Percentiles rank a stretch among this genome's conserved stretches.
Evolutionary conservation across 2,113 vertebrate species (phyloP).

Genomic region (Grantiella picta): DNA sequence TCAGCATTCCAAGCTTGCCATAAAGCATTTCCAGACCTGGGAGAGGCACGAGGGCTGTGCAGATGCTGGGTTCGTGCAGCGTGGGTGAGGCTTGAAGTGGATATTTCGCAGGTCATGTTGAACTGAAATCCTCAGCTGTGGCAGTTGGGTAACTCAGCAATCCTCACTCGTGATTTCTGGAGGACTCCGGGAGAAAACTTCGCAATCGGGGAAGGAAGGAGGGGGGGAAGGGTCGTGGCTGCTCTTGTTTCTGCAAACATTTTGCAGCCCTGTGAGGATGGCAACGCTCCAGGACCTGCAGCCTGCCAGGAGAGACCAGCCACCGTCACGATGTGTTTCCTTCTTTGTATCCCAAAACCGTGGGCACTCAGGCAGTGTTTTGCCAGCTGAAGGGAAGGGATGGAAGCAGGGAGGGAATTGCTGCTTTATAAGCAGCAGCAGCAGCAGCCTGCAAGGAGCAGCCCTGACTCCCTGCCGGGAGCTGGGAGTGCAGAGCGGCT

Average conservation of each 20-base stretch:
- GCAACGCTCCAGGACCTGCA: background rate
- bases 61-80: background rate
- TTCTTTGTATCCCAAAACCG: background rate
- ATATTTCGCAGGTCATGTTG: background rate
- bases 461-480: background rate
- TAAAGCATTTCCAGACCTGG: background rate
- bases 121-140: background rate
- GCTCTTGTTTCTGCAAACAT: background rate
- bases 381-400: background rate
- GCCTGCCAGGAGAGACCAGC: background rate
- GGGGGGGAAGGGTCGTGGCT: background rate
- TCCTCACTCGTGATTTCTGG: background rate
- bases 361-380: background rate
- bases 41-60: rapidly evolving
- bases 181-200: background rate
- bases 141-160: background rate
- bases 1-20: background rate
- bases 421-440: background rate
- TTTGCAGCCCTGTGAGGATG: background rate
- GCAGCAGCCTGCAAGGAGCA: background rate
- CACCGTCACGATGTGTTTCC: rapidly evolving
- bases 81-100: rapidly evolving
- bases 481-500: background rate
- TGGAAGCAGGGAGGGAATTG: background rate
- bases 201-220: rapidly evolving